A percentile compares a stretch with the other conserved stretches of the same genome.
phyloP scores from a whole-genome alignment of 2,888 invertebrate genomes.

The Rapana venosa region DNA sequence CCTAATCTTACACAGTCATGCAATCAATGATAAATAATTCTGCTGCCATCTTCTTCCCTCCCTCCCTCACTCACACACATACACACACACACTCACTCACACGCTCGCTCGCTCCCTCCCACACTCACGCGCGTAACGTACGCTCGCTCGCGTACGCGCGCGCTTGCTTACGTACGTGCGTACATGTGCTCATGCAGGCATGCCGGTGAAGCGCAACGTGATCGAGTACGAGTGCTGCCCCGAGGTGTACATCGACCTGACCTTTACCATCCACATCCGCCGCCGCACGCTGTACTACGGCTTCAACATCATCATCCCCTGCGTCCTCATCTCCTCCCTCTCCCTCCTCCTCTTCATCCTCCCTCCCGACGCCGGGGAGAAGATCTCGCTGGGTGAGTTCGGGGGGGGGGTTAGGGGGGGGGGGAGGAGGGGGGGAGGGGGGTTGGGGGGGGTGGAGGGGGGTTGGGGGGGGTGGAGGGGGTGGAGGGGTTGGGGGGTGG shows the following conservation, averaged over 20 bases:
- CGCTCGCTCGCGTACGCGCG: neutral
- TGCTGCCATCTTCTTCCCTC: too few relatives aligned
- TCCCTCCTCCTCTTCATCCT: constrained; percentile 98
- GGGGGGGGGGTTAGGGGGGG: neutral
- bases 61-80: too few relatives aligned
- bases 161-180: neutral
- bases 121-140: neutral
- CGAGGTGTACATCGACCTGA: constrained; percentile 91
- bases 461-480: too few relatives aligned
- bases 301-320: constrained; percentile 99
- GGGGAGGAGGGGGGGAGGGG: neutral
- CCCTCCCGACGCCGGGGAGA: constrained; percentile 99
- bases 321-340: constrained; percentile 99
- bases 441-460: neutral
- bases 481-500: too few relatives aligned
- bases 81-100: too few relatives aligned
- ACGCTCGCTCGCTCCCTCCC: too few relatives aligned
- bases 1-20: too few relatives aligned
- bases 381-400: constrained; percentile 92
- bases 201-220: constrained; percentile 76
- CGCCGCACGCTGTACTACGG: constrained; percentile 98
- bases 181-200: constrained; percentile 58
- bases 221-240: constrained; percentile 88
- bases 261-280: constrained; percentile 96
- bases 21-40: too few relatives aligned